phyloP scores from a whole-genome alignment of 2,888 invertebrate species.

The Pycnomerus fuliginosus region DNA sequence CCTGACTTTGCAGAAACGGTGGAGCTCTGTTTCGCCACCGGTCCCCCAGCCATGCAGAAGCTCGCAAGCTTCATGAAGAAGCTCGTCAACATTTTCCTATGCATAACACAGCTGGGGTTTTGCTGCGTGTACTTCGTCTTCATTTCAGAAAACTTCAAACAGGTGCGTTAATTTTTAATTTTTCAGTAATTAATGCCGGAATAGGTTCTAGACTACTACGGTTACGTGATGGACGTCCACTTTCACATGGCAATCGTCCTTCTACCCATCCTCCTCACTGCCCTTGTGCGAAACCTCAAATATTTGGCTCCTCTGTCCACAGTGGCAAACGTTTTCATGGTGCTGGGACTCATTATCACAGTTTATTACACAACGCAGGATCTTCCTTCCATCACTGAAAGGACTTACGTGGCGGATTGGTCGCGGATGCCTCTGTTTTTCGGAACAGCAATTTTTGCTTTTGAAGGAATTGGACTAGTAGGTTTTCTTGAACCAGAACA shows the following conservation, averaged over 20 bases:
- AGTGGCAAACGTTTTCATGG: slow-evolving; percentile 76
- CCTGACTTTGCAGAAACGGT: slow-evolving; percentile 83
- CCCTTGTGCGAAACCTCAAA: slow-evolving; percentile 75
- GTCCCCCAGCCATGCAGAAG: slow-evolving; percentile 64
- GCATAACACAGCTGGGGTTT: slow-evolving; percentile 96
- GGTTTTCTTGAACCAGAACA: slow-evolving; percentile 39
- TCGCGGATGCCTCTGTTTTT: slow-evolving; percentile 79
- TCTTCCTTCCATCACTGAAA: slow-evolving; percentile 63
- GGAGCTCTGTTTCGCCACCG: slow-evolving; percentile 74
- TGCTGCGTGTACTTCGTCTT: slow-evolving; percentile 98
- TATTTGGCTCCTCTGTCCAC: slow-evolving; percentile 76
- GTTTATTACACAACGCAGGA: slow-evolving; percentile 74
- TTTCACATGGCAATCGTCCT: slow-evolving; percentile 73
- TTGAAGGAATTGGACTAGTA: slow-evolving; percentile 92
- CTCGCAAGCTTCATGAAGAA: slow-evolving; percentile 66
- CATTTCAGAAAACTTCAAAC: slow-evolving; percentile 80
- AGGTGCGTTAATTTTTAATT: slow-evolving; percentile 55
- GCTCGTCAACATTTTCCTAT: slow-evolving; percentile 81
- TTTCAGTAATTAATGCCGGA: slow-evolving; percentile 34
- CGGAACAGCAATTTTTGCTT: slow-evolving; percentile 94
- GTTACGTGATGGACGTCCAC: slow-evolving; percentile 63
- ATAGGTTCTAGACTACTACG: slow-evolving; percentile 69
- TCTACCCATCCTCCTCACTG: slow-evolving; percentile 69
- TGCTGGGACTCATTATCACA: slow-evolving; percentile 73
- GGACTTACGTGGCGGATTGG: slow-evolving; percentile 63